Percentiles rank a stretch among this genome's conserved stretches.
Evolutionary conservation across 2,888 invertebrate species (phyloP).

Genomic region (Sphaeridia pumilis): DNA sequence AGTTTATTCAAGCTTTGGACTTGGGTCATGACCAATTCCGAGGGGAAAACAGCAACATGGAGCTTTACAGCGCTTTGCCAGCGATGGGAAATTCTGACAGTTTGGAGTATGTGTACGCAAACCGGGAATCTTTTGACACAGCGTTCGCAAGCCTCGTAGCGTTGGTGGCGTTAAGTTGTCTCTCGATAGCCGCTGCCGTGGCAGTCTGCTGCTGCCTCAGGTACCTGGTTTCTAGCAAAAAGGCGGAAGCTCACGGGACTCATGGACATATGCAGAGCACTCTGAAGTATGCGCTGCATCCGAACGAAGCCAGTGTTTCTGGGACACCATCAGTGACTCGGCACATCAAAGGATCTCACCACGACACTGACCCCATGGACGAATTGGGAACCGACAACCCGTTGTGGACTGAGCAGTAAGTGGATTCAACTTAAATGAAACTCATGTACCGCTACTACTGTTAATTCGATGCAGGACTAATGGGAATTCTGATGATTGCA

Average conservation of each 20-base stretch:
- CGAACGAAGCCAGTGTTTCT: conserved; percentile 23
- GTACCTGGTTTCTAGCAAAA: conserved; percentile 37
- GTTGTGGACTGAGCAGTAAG: conserved; percentile 79
- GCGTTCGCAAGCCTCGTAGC: conserved; percentile 56
- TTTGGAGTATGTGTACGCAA: conserved; percentile 37
- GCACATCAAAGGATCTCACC: conserved; percentile 4
- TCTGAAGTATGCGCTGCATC: conserved; percentile 33
- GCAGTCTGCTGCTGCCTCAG: conserved; percentile 78
- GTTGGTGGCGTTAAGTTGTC: conserved; percentile 69
- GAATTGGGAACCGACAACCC: conserved; percentile 67
- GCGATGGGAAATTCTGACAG: conserved; percentile 33
- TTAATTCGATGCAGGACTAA: too few relatives aligned
- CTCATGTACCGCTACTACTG: too few relatives aligned
- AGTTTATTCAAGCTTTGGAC: conserved; percentile 62
- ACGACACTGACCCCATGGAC: conserved; percentile 32
- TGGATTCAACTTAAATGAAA: neutral
- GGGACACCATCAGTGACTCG: conserved; percentile 27
- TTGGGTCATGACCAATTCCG: conserved; percentile 73
- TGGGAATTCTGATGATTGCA: conserved; percentile 39
- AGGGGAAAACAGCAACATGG: conserved; percentile 57
- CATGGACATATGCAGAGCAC: conserved; percentile 25
- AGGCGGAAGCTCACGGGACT: conserved; percentile 23
- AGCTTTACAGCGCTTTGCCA: conserved; percentile 58
- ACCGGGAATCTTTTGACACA: conserved; percentile 71
- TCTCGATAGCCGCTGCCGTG: conserved; percentile 73